A percentile compares a stretch with the other conserved stretches of the same genome.
Conservation (phyloP, 1,140 invertebrate genomes). For the Apis dorsata region DNA sequence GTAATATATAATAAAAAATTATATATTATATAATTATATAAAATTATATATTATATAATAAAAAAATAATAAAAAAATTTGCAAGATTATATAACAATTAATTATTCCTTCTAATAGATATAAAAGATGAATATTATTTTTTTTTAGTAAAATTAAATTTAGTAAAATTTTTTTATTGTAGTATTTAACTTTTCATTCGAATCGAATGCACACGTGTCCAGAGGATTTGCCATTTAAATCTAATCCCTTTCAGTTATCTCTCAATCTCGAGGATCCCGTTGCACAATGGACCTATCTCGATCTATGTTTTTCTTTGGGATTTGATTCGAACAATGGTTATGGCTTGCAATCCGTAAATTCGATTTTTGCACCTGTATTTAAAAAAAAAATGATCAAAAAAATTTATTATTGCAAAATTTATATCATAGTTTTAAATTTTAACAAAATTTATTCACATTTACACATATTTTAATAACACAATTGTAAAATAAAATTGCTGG, state of each 20-base stretch:
- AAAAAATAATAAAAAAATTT: no score
- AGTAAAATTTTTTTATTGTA: background rate
- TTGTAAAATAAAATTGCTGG: no score
- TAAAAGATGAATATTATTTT: background rate
- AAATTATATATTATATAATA: background rate
- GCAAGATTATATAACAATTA: no score
- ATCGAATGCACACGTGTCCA: constrained; percentile 45
- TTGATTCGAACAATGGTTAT: constrained; percentile 36
- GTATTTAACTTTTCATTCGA: background rate
- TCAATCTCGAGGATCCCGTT: constrained; percentile 55
- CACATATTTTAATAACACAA: no score
- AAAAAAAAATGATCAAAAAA: no score
- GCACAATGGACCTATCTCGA: constrained; percentile 51
- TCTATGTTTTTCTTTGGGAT: constrained; percentile 64
- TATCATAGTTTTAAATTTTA: no score
- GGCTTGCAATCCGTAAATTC: constrained; percentile 23
- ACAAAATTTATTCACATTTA: no score
- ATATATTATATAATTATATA: background rate
- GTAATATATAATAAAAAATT: no score
- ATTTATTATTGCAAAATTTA: no score
- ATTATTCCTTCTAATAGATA: background rate
- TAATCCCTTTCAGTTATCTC: constrained; percentile 57
- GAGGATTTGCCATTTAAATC: constrained; percentile 62
- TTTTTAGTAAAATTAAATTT: no score
- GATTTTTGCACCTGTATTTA: constrained; percentile 31